A percentile compares a stretch with the other conserved stretches of the same genome.
phyloP scores from a whole-genome alignment of 1,140 invertebrate species.

The Holotrichia oblita region DNA sequence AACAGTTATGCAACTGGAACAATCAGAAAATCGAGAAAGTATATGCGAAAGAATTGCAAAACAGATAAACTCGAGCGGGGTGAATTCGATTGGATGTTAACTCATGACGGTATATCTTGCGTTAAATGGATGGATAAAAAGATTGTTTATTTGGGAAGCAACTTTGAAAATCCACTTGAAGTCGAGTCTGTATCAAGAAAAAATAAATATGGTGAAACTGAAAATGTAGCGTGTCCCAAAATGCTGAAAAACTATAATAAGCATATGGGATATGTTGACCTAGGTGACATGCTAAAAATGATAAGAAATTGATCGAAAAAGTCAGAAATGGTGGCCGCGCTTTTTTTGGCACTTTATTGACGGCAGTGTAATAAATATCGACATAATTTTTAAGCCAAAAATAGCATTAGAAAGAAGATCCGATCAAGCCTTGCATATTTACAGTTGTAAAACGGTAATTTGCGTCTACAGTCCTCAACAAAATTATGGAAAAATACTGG shows the following conservation, averaged over 20 bases:
- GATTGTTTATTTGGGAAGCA: constrained; percentile 58
- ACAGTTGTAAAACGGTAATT: no score
- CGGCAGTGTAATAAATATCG: constrained; percentile 44
- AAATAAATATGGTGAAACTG: constrained; percentile 35
- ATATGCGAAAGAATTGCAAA: constrained; percentile 52
- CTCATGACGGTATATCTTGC: constrained; percentile 55
- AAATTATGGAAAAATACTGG: no score
- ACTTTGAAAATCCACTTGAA: constrained; percentile 55
- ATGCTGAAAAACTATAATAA: constrained; percentile 58
- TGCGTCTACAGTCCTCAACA: no score
- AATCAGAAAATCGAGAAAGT: constrained; percentile 53
- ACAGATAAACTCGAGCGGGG: constrained; percentile 58
- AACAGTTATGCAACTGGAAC: constrained; percentile 56
- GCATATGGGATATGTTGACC: constrained; percentile 60
- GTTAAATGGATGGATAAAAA: constrained; percentile 61
- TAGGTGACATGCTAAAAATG: constrained; percentile 57
- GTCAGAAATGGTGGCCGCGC: constrained; percentile 56
- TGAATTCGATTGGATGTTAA: constrained; percentile 57
- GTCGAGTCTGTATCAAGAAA: background rate
- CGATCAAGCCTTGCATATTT: background rate
- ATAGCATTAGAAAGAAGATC: background rate
- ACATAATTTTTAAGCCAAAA: constrained; percentile 41
- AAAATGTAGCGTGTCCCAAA: constrained; percentile 51
- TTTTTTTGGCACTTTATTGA: constrained; percentile 45
- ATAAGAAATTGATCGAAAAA: constrained; percentile 59